A percentile compares a stretch with the other conserved stretches of the same genome.
Conservation (phyloP, 2,888 invertebrate genomes). For the Prosapia bicincta region DNA sequence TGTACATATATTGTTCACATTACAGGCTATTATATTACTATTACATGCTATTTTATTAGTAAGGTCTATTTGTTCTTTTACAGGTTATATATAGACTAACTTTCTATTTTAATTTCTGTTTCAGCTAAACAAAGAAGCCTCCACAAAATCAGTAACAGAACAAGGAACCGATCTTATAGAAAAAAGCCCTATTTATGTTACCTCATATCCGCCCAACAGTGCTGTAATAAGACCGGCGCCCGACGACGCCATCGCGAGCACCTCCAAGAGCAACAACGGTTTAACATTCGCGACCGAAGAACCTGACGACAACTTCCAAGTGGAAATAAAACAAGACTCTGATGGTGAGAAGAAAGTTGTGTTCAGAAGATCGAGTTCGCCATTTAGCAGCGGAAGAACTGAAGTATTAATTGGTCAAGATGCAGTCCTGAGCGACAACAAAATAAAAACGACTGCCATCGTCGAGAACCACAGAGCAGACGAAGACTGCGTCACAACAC, state of each 20-base stretch:
- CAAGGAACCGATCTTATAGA: constrained; percentile 74
- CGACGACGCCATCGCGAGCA: constrained; percentile 16
- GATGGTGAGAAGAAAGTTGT: background rate
- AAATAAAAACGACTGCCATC: constrained; percentile 58
- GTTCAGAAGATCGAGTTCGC: constrained; percentile 45
- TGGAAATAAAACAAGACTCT: constrained; percentile 41
- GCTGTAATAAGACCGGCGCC: constrained; percentile 24
- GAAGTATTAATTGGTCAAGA: constrained; percentile 65
- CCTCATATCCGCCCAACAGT: constrained; percentile 49
- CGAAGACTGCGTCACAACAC: constrained; percentile 32
- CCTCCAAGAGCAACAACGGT: constrained; percentile 19
- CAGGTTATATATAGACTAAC: too few species aligned
- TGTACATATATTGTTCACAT: too few species aligned
- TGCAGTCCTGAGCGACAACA: constrained; percentile 47
- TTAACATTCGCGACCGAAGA: constrained; percentile 28
- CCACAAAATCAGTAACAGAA: constrained; percentile 53
- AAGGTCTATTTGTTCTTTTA: too few species aligned
- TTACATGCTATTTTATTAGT: too few species aligned
- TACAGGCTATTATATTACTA: too few species aligned
- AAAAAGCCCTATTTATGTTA: constrained; percentile 76
- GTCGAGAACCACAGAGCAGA: constrained; percentile 46
- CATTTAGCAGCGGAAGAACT: constrained; percentile 66
- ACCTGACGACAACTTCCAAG: constrained; percentile 34
- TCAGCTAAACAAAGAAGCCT: constrained; percentile 58
- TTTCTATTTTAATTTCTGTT: constrained; percentile 45